These are phyloP conservation scores for Mugil cephalus DNA, from an alignment of 2,113 vertebrate genomes.

Conservation along the genomic window DNA sequence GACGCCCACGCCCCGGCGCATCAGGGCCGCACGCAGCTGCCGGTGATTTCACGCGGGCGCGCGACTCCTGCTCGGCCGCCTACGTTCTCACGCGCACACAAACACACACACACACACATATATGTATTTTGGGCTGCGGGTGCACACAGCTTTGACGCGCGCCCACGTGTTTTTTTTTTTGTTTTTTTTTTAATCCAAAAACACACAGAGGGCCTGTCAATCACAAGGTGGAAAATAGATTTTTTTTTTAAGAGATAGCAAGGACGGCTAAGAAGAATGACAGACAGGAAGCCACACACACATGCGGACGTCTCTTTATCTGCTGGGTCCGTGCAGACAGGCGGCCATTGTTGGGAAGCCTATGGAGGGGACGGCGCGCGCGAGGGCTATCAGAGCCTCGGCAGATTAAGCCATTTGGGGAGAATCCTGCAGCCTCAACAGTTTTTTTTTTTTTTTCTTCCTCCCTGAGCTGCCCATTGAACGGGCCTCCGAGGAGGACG, in stretches of 20 bases:
- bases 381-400: conserved; percentile 72
- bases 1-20: conserved; percentile 53
- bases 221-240: conserved; percentile 34
- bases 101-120: background rate
- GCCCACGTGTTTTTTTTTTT: background rate
- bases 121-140: conserved; percentile 1
- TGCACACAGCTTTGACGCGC: conserved; percentile 28
- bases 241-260: conserved; percentile 39
- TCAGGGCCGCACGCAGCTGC: conserved; percentile 46
- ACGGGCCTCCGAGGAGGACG: conserved; percentile 56
- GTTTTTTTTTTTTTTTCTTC: conserved; percentile 43
- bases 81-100: conserved; percentile 25
- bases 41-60: conserved; percentile 47
- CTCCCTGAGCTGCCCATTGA: conserved; percentile 72
- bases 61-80: conserved; percentile 36
- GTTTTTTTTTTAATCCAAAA: no score
- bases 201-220: conserved; percentile 60
- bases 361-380: conserved; percentile 55
- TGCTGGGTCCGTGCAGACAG: conserved; percentile 57
- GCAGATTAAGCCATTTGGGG: conserved; percentile 77
- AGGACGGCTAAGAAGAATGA: conserved; percentile 40
- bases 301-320: conserved; percentile 69
- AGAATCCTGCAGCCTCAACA: conserved; percentile 78
- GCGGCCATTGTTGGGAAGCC: conserved; percentile 68
- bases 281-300: conserved; percentile 39